phyloP scores from a whole-genome alignment of 2,113 vertebrate species.

The Gymnarchus niloticus region DNA sequence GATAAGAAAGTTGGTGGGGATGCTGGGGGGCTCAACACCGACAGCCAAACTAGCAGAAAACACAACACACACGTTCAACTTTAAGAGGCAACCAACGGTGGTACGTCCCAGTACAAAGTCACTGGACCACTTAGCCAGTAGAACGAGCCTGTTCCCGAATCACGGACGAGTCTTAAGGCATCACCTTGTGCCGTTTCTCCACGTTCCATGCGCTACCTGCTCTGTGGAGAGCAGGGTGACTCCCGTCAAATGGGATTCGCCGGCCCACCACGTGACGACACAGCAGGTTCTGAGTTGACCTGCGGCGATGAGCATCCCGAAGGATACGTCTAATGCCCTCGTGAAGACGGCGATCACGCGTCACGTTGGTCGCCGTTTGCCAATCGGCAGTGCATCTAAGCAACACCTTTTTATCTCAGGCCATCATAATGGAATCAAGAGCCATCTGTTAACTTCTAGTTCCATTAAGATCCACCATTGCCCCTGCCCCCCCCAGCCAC shows the following conservation, averaged over 20 bases:
- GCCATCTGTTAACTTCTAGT: not conserved
- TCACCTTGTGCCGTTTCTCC: not conserved
- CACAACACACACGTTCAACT: slow-evolving; percentile 30
- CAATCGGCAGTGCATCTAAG: no score
- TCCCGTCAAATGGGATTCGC: not conserved
- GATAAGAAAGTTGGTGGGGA: slow-evolving; percentile 57
- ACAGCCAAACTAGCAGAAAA: slow-evolving; percentile 39
- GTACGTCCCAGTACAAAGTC: not conserved
- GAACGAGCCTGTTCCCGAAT: not conserved
- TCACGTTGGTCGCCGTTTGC: no score
- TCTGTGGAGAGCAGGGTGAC: not conserved
- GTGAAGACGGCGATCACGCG: no score
- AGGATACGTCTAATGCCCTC: no score
- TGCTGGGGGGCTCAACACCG: slow-evolving; percentile 56
- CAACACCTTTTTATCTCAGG: no score
- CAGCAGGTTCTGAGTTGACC: not conserved
- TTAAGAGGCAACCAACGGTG: not conserved
- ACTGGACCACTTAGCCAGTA: not conserved
- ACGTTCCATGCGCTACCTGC: not conserved
- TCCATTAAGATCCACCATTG: not conserved
- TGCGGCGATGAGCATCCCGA: not conserved
- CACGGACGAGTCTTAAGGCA: not conserved
- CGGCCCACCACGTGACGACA: no score
- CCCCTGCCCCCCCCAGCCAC: not conserved
- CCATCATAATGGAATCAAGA: not conserved